Evolutionary conservation across 30 jellyfish, hydroid and myxozoan species (phyloP), one percentile per base, ranked within the genome.

Genomic region (Cassiopea andromeda): DNA sequence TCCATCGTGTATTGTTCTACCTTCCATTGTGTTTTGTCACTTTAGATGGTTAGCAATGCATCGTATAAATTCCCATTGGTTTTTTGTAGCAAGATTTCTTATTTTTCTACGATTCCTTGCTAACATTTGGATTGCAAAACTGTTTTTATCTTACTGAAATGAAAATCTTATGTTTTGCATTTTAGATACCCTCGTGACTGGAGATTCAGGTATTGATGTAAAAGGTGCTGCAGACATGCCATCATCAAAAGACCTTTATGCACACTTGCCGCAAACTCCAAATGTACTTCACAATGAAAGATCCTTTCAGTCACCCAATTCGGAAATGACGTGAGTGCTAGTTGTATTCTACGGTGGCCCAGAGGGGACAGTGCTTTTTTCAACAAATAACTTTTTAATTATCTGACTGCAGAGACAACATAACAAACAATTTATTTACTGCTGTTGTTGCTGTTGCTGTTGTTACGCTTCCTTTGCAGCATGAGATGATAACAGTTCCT

Each of bases 391-490:
- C 54, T 82, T 15, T 44, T 54, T 69, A 82, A 66, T 46, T 66
- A 59, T 46, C 18, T 60, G 77, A 82, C 54, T 44, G 68, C 91
- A 82, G 83, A 75, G 69, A 27, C 16, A 46, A 27, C 83, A 38
- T 75, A 45, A 64, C 27, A 64, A 14, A 64, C 69, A 69, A 48
- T 73, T 84, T 73, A 84, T 58, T 84, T 84, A 70, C 38, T 71
- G 79, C 73, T 81, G 78, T 83, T 90, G 94, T 27, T 64, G 73
- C 15, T 58, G 68, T 14, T 58, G 68, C 14, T 81, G 38, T 27
- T 70, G 82, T 57, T 87, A 89, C 75, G 84, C 97, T 58, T 95
- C 98, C 77, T 95, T 98, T 73, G 91, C 88, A 61, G 95, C 99
- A 76, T 95, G 91, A 48, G 99, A 98, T 75, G 95, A 97, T 38